Evolutionary conservation across 2,888 invertebrate genomes (phyloP), one percentile per base, ranked within the genome.

Genomic region (Archips crataeganus): DNA sequence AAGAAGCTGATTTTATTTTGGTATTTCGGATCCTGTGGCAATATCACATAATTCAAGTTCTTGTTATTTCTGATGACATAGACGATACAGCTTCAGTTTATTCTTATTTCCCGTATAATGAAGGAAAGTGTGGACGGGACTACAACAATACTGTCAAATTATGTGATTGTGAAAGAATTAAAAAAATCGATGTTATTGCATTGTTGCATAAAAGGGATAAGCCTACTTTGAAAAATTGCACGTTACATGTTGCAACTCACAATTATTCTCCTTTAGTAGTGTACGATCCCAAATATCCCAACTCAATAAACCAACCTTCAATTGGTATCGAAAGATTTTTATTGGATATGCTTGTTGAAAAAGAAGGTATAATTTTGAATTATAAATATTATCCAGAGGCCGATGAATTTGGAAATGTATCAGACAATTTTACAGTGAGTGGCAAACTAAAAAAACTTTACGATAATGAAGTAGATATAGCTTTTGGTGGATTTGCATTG

Each of bases 291-390:
- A 15, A 70, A 13, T 9, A 65, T 1, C 11, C 32, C 6, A 15
- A 70, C 13, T 9, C 51, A 62, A 57, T 49, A 1, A n/a, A 71
- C 42, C 10, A 34, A 39, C 51, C 47, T 47, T 13, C 39, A 13
- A 36, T 74, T 34, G 77, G 77, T 1, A 68, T 77, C n/a, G 77
- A 77, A 47, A 71, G 68, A 45, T 75, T 61, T 47, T 54, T 73
- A 64, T 42, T 77, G 36, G 63, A 71, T 63, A 51, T 62, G 15
- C 64, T 75, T 5, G 71, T 66, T 36, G 47, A 65, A 32, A 36
- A 10, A 34, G 32, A 69, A 47, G 51, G 69, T 5, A 64, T 77
- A 32, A 13, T 62, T 10, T 9, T 75, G 9, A 66, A 71, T 32
- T 77, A 77, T 23, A 63, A 45, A 13, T 74, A 64, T 71, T 62